phyloP scores from a whole-genome alignment of 2,888 invertebrate species.

The Cerastoderma edule region DNA sequence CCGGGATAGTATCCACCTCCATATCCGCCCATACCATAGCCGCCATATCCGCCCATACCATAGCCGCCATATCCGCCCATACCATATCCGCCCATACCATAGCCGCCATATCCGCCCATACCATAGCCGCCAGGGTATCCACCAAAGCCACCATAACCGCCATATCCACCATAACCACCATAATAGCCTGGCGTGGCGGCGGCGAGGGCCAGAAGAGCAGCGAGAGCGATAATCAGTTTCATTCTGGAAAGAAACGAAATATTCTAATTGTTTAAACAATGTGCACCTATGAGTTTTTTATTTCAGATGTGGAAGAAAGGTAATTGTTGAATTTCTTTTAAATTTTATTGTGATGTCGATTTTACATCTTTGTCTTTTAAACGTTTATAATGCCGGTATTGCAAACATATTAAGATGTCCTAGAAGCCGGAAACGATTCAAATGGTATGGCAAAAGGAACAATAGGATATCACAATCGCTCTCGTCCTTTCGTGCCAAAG shows the following conservation, averaged over 20 bases:
- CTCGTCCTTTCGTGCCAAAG: too few species aligned
- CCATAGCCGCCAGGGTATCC: not conserved
- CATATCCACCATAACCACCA: slow-evolving; percentile 4
- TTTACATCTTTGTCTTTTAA: not conserved
- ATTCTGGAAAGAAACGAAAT: slow-evolving; percentile 3
- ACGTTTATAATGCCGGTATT: not conserved
- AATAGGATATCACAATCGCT: too few species aligned
- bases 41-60: not conserved
- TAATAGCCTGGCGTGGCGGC: not conserved
- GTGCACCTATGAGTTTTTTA: too few species aligned
- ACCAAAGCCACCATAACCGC: not conserved
- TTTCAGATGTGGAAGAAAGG: too few species aligned
- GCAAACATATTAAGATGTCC: not conserved
- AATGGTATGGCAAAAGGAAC: too few species aligned
- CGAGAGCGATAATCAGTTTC: slow-evolving; percentile 18
- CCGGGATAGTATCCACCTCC: not conserved
- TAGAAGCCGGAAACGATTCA: not conserved
- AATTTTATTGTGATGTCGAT: not conserved
- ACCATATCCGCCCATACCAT: slow-evolving; percentile 6
- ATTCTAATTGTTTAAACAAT: not conserved
- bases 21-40: not conserved
- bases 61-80: too few species aligned
- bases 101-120: slow-evolving; percentile 14
- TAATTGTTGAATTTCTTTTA: not conserved
- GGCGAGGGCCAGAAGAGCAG: slow-evolving; percentile 6